phyloP scores from a whole-genome alignment of 1,140 invertebrate species.

The Sitodiplosis mosellana region DNA sequence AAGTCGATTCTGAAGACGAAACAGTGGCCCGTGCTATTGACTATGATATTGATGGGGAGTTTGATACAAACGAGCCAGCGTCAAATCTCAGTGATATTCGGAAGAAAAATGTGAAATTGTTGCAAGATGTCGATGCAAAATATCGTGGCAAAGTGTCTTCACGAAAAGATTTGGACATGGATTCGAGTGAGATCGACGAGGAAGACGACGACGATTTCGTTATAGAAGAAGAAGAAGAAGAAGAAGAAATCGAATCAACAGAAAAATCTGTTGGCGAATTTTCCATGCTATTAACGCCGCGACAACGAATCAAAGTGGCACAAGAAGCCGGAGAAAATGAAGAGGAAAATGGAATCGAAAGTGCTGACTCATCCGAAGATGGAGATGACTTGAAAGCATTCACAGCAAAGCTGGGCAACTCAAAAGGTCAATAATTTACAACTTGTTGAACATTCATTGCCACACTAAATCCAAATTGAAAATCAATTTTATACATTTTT shows the following conservation, averaged over 20 bases:
- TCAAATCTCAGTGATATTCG: slow-evolving; percentile 34
- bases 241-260: slow-evolving; percentile 9
- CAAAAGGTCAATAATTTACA: too few relatives aligned
- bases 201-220: slow-evolving; percentile 10
- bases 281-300: slow-evolving; percentile 5
- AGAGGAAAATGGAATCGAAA: slow-evolving; percentile 8
- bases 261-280: slow-evolving; percentile 2
- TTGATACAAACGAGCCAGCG: slow-evolving; percentile 27
- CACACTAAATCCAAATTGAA: too few relatives aligned
- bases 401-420: too few relatives aligned
- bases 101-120: slow-evolving; percentile 39
- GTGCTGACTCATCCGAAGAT: slow-evolving; percentile 6
- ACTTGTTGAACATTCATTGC: too few relatives aligned
- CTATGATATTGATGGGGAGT: slow-evolving; percentile 31
- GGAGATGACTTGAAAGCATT: too few relatives aligned
- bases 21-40: slow-evolving; percentile 15
- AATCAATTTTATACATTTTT: too few relatives aligned
- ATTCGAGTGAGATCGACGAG: slow-evolving; percentile 8
- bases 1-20: slow-evolving; percentile 13
- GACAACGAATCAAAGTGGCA: slow-evolving; percentile 4
- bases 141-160: slow-evolving; percentile 52
- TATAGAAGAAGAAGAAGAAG: slow-evolving; percentile 3
- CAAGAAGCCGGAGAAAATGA: slow-evolving; percentile 8
- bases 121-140: slow-evolving; percentile 46
- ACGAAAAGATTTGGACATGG: slow-evolving; percentile 27